A percentile compares a stretch with the other conserved stretches of the same genome.
These are phyloP conservation scores for Nysson spinosus DNA, from an alignment of 2,888 invertebrate species.

Conservation along the genomic window DNA sequence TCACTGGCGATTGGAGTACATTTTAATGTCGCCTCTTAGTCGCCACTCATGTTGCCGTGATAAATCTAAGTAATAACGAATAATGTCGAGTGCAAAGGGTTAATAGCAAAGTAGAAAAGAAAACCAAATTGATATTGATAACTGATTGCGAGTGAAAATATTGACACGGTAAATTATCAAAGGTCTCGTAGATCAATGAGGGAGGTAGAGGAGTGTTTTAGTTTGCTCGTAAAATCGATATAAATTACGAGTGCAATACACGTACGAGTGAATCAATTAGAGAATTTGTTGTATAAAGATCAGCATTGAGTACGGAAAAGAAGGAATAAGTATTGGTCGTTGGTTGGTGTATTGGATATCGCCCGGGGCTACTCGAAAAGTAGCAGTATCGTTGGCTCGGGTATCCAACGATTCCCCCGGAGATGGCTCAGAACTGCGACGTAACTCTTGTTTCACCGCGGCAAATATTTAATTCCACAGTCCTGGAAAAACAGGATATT, in stretches of 20 bases:
- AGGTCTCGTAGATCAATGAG: no score
- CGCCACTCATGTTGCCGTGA: no score
- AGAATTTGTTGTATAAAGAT: slow-evolving; percentile 40
- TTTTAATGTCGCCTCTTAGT: no score
- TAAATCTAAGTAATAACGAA: no score
- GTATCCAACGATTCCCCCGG: slow-evolving; percentile 51
- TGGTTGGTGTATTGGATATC: slow-evolving; percentile 45
- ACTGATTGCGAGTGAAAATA: no score
- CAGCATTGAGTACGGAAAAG: slow-evolving; percentile 5
- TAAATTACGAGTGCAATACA: slow-evolving; percentile 23
- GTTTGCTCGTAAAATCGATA: slow-evolving; percentile 5
- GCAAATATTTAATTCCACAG: slow-evolving; percentile 71
- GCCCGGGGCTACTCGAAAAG: slow-evolving; percentile 41
- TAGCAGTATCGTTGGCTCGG: slow-evolving; percentile 48
- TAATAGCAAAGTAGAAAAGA: no score
- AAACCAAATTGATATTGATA: no score
- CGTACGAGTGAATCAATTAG: slow-evolving; percentile 24
- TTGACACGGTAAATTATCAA: no score
- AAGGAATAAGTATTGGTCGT: slow-evolving; percentile 37
- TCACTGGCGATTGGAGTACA: no score
- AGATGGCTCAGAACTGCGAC: slow-evolving; percentile 50
- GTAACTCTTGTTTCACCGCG: slow-evolving; percentile 60
- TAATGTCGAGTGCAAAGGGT: no score
- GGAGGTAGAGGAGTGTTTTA: no score
- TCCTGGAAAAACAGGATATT: slow-evolving; percentile 70